A percentile compares a stretch with the other conserved stretches of the same genome.
Conservation (phyloP, 2,113 vertebrate species). For the Laticauda colubrina region DNA sequence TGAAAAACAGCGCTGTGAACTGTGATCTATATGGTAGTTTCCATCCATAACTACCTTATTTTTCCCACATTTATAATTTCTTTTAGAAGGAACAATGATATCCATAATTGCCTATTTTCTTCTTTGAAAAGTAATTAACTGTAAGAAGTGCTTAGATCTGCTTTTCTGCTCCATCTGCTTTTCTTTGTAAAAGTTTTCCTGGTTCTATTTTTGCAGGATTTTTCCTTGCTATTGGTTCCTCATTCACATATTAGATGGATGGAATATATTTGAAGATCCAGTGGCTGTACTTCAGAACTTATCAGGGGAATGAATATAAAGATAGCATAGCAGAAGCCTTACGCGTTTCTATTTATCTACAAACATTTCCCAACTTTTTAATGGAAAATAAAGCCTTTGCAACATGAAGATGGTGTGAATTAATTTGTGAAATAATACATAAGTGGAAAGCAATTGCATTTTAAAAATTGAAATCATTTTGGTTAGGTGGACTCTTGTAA, state of each 20-base stretch:
- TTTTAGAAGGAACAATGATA: neutral
- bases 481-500: neutral
- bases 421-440: neutral
- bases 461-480: neutral
- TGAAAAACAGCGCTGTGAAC: neutral
- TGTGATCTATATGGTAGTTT: neutral
- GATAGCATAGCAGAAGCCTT: neutral
- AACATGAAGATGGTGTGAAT: neutral
- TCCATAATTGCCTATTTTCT: neutral
- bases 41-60: neutral
- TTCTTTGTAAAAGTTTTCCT: neutral
- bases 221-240: neutral
- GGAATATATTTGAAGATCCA: neutral
- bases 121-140: neutral
- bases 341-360: neutral
- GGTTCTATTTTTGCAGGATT: neutral
- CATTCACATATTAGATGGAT: neutral
- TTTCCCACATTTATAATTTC: neutral
- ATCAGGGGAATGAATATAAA: neutral
- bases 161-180: neutral
- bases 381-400: neutral
- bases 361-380: neutral
- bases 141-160: neutral
- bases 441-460: neutral
- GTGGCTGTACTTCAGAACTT: neutral